Evolutionary conservation across 1,140 invertebrate species (phyloP), one percentile per base, ranked within the genome.

Genomic region (Drosophila pectinifera): DNA sequence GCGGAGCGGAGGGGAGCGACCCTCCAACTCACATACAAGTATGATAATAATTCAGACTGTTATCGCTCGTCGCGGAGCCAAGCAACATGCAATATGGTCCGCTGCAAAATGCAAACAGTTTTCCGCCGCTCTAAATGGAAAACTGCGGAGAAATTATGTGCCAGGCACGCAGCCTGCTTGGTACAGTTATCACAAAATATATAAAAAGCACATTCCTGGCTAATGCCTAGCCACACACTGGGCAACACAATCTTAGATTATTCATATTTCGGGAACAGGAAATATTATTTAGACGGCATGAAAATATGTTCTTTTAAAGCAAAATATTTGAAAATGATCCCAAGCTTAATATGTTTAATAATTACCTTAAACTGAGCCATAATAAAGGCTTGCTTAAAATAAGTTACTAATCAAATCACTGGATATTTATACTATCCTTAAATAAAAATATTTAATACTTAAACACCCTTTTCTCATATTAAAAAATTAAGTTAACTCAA

Each of bases 11-110:
- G 18, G 3, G 43, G 43, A 20, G 67, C 41, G 41, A 42, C 73
- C 77, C 49, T 36, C 26, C 48, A 20, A 51, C 49, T 22, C n/a
- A 7, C 73, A 31, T 74, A 74, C 59, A 67, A 76, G 58, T 77
- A 83, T 83, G 84, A 88, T 83, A 77, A 89, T 88, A 88, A 89
- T 84, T 88, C 62, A 88, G 83, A 88, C 84, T 63, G 84, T 88
- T 88, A 88, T 89, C 83, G 76, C 62, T 48, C n/a, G 10, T 38
- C 26, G 16, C 45, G 16, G 59, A 55, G 67, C 48, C 48, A 39
- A 41, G 43, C 24, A 64, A 88, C 83, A 88, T 88, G 83, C 83
- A 83, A 88, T 88, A 83, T 83, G 80, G 79, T 77, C 41, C 38
- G 36, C 28, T 55, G 42, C 56, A 54, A 61, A 73, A 55, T 57